Base-by-base conservation (phyloP, 2,113 vertebrate species). In the Caretta caretta region DNA sequence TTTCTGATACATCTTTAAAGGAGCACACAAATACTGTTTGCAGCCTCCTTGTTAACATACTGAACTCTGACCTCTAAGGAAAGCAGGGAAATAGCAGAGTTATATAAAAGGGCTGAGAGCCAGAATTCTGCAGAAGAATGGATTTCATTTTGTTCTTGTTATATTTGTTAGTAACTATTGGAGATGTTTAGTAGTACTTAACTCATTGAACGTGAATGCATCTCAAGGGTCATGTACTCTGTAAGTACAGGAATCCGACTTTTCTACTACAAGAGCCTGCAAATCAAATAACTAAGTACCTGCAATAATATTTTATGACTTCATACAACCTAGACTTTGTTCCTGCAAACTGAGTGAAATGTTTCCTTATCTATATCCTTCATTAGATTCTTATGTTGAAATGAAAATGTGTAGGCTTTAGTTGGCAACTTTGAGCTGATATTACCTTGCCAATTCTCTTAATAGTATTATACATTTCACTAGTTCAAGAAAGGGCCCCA, bases 31-130 rank as follows among this genome's bases (percentile, higher is more conserved):
- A 59, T 72, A 83, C 35, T 27, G 65, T 95, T 96, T 95, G 79
- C 88, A 76, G 5, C 59, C 93, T 84, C 54, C 81, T 50, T 27
- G 13, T 91, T 80, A 59, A 14, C 50, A 53, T 0, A 0, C 22
- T 85, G 56, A 86, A 78, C 88, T 95, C 72, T 97, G 93, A 51
- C 89, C 92, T 92, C 83, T 31, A 19, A 94, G 89, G 89, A 96
- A 78, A 65, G 25, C 75, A 91, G n/a, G 22, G 24, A 94, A 94
- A 79, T 91, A 93, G 90, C 72, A 91, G 83, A 54, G 85, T 93
- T 94, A 90, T 76, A 95, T 62, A 94, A 46, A 25, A 1, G 3
- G 25, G 88, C 79, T 0, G 1, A 84, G 42, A 48, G 92, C 84
- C 92, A 96, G 78, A 87, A 81, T 90, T 86, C 78, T 85, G 88